phyloP scores from a whole-genome alignment of 1,140 invertebrate species.

The Drosophila baimaii region DNA sequence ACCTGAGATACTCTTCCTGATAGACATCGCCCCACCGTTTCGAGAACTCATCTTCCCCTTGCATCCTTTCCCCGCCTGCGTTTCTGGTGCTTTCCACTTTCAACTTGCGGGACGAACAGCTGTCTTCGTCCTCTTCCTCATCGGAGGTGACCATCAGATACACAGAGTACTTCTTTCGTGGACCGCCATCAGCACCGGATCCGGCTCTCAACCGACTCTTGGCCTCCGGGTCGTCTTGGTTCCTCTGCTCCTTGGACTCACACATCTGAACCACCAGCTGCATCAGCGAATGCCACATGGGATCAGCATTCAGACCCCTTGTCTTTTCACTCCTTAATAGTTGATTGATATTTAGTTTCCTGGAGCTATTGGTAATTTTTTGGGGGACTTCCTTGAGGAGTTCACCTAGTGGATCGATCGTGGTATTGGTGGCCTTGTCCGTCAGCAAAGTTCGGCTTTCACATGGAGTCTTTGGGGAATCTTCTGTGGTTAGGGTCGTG shows the following conservation, averaged over 20 bases:
- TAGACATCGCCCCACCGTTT: conserved; percentile 7
- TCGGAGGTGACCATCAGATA: conserved; percentile 58
- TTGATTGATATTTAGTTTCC: conserved; percentile 44
- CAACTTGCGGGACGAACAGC: neutral
- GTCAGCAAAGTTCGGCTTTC: neutral
- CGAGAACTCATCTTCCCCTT: neutral
- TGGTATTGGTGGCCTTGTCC: conserved; percentile 25
- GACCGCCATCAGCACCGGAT: conserved; percentile 25
- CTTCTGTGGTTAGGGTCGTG: conserved; percentile 17
- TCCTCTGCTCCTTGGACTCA: conserved; percentile 1
- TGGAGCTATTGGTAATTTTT: neutral
- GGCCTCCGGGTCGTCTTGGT: neutral
- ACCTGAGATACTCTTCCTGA: conserved; percentile 18
- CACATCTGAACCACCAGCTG: conserved; percentile 48
- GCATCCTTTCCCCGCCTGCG: neutral
- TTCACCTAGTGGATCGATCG: neutral
- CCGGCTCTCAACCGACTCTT: conserved; percentile 28
- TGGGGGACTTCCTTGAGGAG: neutral
- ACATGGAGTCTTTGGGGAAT: neutral
- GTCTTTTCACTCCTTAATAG: conserved; percentile 30
- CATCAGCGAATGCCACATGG: conserved; percentile 41
- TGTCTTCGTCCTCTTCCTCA: conserved; percentile 34
- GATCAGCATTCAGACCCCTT: conserved; percentile 15
- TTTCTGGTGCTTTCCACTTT: neutral
- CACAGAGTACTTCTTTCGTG: conserved; percentile 49